Conservation (phyloP, 2,888 invertebrate species). For the Drosophila histrio region DNA sequence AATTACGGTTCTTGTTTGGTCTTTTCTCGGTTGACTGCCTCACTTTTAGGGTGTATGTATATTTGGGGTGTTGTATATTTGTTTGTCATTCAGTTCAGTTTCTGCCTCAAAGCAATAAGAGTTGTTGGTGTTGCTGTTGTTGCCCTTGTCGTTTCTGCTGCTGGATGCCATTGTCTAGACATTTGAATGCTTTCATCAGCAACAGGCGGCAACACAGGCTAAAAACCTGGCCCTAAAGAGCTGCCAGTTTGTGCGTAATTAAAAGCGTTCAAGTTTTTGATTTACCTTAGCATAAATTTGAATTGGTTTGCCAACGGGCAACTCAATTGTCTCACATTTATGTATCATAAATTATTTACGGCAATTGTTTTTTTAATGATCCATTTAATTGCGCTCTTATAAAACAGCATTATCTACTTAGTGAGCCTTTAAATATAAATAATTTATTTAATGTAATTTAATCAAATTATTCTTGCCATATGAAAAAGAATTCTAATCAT, state of each 20-base stretch:
- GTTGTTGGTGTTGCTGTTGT: slow-evolving; percentile 1
- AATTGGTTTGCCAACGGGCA: slow-evolving; percentile 37
- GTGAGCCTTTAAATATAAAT: not conserved
- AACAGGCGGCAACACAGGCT: slow-evolving; percentile 31
- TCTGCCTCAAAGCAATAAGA: slow-evolving; percentile 13
- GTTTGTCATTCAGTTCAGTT: slow-evolving; percentile 21
- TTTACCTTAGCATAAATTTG: slow-evolving; percentile 62
- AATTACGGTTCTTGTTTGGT: slow-evolving; percentile 66
- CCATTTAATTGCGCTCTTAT: slow-evolving; percentile 52
- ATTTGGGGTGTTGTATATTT: slow-evolving; percentile 13
- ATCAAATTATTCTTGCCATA: not conserved
- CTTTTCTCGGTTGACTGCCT: slow-evolving; percentile 48
- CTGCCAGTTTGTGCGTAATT: slow-evolving; percentile 63
- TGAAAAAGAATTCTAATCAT: not conserved
- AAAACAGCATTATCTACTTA: slow-evolving; percentile 23
- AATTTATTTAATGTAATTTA: not conserved
- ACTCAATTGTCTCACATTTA: slow-evolving; percentile 64
- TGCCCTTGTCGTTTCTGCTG: slow-evolving; percentile 10
- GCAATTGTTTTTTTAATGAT: not conserved
- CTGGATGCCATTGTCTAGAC: slow-evolving; percentile 61
- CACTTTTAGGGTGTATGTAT: slow-evolving; percentile 12
- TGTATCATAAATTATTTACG: slow-evolving; percentile 62
- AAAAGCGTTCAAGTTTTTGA: slow-evolving; percentile 65
- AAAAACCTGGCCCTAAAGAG: slow-evolving; percentile 12
- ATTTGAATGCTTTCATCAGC: slow-evolving; percentile 35